phyloP scores from a whole-genome alignment of 2,113 vertebrate genomes.

The Merops nubicus region DNA sequence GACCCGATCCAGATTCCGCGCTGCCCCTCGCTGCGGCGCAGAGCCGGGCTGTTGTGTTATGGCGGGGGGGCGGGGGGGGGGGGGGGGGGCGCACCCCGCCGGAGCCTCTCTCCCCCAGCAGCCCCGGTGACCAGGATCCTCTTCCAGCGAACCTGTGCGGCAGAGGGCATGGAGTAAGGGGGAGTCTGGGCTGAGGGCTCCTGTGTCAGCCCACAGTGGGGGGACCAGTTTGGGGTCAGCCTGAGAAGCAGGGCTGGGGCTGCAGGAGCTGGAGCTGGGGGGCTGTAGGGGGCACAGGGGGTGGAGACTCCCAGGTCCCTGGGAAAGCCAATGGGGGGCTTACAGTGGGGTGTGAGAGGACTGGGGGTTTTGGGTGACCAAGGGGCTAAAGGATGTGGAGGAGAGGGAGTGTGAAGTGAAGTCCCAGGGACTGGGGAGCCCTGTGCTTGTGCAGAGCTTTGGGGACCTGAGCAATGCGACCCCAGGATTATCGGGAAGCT shows the following conservation, averaged over 20 bases:
- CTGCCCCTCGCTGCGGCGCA: no score
- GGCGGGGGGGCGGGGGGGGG: background rate
- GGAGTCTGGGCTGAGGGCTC: background rate
- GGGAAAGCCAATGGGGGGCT: background rate
- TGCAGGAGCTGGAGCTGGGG: background rate
- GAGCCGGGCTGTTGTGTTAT: no score
- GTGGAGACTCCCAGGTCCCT: background rate
- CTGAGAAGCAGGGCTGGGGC: background rate
- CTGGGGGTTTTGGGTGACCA: background rate
- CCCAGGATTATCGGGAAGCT: background rate
- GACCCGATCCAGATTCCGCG: no score
- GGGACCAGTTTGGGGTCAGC: background rate
- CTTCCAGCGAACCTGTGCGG: background rate
- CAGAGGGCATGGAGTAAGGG: fast-evolving
- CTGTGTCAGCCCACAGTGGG: background rate
- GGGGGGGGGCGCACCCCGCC: fast-evolving
- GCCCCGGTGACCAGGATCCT: background rate
- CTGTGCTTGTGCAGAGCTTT: fast-evolving
- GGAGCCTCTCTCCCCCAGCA: background rate
- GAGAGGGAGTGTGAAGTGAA: background rate
- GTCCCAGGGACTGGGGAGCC: background rate
- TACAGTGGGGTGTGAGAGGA: background rate
- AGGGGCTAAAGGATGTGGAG: background rate
- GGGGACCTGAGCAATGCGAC: background rate
- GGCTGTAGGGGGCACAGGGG: background rate